These are phyloP conservation scores for Neomorphus geoffroyi DNA, from an alignment of 2,797 vertebrate species.

Conservation along the genomic window DNA sequence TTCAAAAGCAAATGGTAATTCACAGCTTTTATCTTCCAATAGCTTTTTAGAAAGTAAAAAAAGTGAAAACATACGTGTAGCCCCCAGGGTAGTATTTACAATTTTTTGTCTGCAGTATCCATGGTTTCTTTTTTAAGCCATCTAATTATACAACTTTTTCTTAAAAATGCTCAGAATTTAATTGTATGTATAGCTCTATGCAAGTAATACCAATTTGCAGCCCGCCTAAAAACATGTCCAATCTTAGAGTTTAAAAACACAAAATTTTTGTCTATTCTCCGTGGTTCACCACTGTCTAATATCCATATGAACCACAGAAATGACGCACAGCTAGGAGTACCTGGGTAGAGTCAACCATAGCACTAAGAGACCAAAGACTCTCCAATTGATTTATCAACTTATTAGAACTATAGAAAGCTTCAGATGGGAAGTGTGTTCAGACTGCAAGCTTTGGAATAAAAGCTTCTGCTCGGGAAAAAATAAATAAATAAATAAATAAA, in stretches of 20 bases:
- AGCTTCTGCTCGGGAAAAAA: background rate
- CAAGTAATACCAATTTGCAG: background rate
- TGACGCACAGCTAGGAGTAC: background rate
- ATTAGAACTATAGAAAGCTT: background rate
- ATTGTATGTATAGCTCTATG: background rate
- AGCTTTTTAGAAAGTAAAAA: background rate
- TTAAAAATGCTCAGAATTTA: background rate
- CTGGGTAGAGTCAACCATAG: background rate
- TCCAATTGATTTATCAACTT: rapidly evolving
- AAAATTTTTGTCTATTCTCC: background rate
- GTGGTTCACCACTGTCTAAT: background rate
- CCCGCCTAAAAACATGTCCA: background rate
- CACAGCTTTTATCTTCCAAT: background rate
- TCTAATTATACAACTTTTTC: background rate
- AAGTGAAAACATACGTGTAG: background rate
- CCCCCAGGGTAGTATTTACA: rapidly evolving
- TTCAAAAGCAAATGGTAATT: background rate
- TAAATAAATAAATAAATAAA: background rate
- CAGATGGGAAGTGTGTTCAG: background rate
- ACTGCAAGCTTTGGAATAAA: background rate
- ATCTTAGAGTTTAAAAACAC: background rate
- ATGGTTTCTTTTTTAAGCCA: background rate
- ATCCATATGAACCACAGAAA: background rate
- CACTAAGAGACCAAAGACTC: background rate
- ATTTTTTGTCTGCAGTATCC: background rate